A percentile compares a stretch with the other conserved stretches of the same genome.
phyloP scores from a whole-genome alignment of 2,888 invertebrate genomes.

The Meandrusa payeni region DNA sequence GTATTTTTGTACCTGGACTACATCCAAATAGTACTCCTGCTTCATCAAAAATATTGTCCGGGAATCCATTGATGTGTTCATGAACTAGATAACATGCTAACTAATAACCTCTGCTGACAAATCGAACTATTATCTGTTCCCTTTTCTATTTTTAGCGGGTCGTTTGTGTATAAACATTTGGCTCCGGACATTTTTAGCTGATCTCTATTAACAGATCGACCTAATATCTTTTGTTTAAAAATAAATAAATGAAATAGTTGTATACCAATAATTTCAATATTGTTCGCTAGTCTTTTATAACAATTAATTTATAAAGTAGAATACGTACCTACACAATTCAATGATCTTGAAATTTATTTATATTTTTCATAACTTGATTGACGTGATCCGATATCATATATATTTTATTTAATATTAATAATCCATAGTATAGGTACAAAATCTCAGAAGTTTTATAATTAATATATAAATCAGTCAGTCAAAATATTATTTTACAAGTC shows the following conservation, averaged over 20 bases:
- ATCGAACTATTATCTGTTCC: slow-evolving; percentile 7
- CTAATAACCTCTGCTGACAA: background rate
- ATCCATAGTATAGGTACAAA: too few relatives aligned
- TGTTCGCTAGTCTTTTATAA: too few relatives aligned
- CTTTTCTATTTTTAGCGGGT: slow-evolving; percentile 13
- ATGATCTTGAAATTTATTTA: too few relatives aligned
- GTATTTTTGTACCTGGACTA: slow-evolving; percentile 76
- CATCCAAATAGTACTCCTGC: slow-evolving; percentile 69
- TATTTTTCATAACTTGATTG: too few relatives aligned
- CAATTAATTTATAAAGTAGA: too few relatives aligned
- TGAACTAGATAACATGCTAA: slow-evolving; percentile 20
- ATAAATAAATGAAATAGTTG: too few relatives aligned
- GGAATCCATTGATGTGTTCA: slow-evolving; percentile 23
- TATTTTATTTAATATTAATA: too few relatives aligned
- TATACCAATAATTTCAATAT: too few relatives aligned
- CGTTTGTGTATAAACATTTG: slow-evolving; percentile 16
- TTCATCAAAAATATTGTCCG: slow-evolving; percentile 48
- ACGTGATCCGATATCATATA: too few relatives aligned
- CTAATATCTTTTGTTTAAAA: slow-evolving; percentile 4
- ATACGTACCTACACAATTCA: too few relatives aligned
- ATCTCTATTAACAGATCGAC: background rate
- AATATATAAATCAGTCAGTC: background rate
- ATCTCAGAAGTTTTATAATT: background rate
- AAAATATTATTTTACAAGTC: slow-evolving; percentile 4
- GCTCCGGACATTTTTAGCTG: slow-evolving; percentile 2